Evolutionary conservation across 2,113 vertebrate species (phyloP).

Genomic region (Willisornis vidua): DNA sequence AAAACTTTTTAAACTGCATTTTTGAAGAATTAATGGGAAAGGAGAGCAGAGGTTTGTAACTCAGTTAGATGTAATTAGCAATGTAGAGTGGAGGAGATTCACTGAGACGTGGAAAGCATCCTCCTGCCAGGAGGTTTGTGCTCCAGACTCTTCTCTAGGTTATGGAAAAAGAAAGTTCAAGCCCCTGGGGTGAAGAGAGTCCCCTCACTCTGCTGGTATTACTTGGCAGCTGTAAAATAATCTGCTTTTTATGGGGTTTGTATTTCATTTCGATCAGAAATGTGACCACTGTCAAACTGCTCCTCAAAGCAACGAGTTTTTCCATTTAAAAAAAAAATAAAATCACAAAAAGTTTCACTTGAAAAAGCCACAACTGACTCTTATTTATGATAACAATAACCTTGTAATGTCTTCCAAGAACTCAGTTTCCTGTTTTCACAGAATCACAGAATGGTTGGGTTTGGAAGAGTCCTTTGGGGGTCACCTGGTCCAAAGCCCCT

Average conservation of each 20-base stretch:
- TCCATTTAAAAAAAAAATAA: background rate
- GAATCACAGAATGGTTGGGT: background rate
- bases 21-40: background rate
- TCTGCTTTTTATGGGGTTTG: background rate
- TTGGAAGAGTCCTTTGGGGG: background rate
- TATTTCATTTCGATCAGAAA: background rate
- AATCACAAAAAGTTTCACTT: background rate
- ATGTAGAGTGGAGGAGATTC: background rate
- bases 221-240: background rate
- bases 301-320: background rate
- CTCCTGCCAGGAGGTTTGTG: background rate
- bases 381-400: background rate
- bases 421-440: background rate
- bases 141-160: background rate
- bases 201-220: fast-evolving
- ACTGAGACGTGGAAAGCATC: background rate
- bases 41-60: background rate
- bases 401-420: background rate
- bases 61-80: background rate
- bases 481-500: background rate
- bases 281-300: background rate
- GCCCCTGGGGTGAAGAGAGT: background rate
- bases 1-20: background rate
- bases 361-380: background rate
- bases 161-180: background rate